Percentiles rank a stretch among this genome's conserved stretches.
Evolutionary conservation across 1,140 invertebrate genomes (phyloP).

Genomic region (Plectus sambesii): DNA sequence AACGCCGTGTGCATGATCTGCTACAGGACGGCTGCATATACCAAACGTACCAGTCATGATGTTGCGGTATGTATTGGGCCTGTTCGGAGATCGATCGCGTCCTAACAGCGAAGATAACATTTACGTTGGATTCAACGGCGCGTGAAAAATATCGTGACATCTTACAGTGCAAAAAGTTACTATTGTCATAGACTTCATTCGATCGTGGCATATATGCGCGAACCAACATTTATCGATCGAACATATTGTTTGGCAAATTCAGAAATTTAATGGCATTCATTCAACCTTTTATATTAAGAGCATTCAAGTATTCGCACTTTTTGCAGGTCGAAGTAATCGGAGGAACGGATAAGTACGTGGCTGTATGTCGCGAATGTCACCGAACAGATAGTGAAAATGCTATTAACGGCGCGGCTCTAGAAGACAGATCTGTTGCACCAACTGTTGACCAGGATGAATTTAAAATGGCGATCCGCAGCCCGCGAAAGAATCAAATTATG

Average conservation of each 20-base stretch:
- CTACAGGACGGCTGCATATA: constrained; percentile 55
- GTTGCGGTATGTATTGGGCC: constrained; percentile 50
- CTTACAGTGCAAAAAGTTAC: constrained; percentile 5
- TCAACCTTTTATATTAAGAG: background rate
- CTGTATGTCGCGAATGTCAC: constrained; percentile 55
- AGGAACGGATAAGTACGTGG: constrained; percentile 56
- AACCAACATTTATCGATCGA: too few relatives aligned
- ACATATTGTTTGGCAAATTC: too few relatives aligned
- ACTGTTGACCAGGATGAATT: too few relatives aligned
- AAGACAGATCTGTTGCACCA: too few relatives aligned
- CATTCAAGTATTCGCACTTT: constrained; percentile 15
- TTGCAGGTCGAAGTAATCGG: constrained; percentile 56
- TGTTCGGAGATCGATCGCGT: constrained; percentile 10
- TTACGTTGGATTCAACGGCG: too few relatives aligned
- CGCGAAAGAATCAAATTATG: too few relatives aligned
- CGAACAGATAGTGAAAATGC: too few relatives aligned
- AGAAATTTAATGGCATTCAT: constrained; percentile 2
- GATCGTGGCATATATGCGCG: constrained; percentile 11
- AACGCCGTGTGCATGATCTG: constrained; percentile 57
- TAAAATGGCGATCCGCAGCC: too few relatives aligned
- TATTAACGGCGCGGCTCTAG: too few relatives aligned
- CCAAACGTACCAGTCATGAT: constrained; percentile 52
- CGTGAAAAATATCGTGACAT: too few relatives aligned
- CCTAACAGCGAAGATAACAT: constrained; percentile 27
- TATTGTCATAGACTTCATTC: constrained; percentile 13